Evolutionary conservation across 1,140 invertebrate genomes (phyloP), one percentile per base, ranked within the genome.

Genomic region (Papilio polyxenes): DNA sequence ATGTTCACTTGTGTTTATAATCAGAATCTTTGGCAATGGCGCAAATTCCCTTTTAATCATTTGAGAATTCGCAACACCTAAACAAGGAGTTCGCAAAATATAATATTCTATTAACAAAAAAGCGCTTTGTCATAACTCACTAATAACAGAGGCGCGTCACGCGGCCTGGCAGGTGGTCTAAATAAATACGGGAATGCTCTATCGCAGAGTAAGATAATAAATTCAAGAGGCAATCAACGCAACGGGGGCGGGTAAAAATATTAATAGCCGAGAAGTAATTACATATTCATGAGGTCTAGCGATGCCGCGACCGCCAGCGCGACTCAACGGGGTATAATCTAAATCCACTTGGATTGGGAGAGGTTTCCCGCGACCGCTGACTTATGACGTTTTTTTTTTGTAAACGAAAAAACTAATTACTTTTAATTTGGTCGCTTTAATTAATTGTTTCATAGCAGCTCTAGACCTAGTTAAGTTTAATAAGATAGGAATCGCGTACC

Each of bases 201-300:
- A 94, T 93, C 88, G 89, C 87, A 82, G 88, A 91, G 89, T 92
- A 92, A 91, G 92, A 89, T 93, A 93, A 94, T 94, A 94, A 94
- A 94, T 94, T 94, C 93, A 94, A 92, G 90, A 93, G 92, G 92
- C 93, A 94, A 94, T 94, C 93, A 94, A 93, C 92, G 92, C 93
- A 83, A 88, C 90, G 85, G 91, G 87, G 88, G 89, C 87, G 86
- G 89, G 90, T 92, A 93, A 93, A 94, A 94, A 93, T 93, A 93
- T 93, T 93, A 93, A 94, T 91, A 93, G 92, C 88, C 85, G 91
- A 92, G 92, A 93, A 93, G 91, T 93, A 93, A 93, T 94, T 93
- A 93, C 87, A 87, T 92, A 94, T 93, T 93, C 92, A 93, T 93
- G 91, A 92, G 85, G 89, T 90, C 86, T 85, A 87, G 65, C 83